These are phyloP conservation scores for Lepilemur ruficaudatus DNA, from an alignment of 2,797 vertebrate species.

Conservation along the genomic window DNA sequence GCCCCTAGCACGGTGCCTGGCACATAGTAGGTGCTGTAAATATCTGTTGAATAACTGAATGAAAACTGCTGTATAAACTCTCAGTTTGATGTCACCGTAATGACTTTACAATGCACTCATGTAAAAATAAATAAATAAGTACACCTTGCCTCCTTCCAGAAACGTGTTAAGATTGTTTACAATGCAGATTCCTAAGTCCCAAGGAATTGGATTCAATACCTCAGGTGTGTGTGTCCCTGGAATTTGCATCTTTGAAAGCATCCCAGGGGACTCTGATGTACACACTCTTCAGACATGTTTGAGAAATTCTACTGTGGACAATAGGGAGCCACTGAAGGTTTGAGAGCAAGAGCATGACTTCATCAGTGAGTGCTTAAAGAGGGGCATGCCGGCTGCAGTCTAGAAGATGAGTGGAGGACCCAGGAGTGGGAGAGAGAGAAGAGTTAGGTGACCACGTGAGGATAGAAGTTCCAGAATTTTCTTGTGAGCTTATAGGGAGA, in stretches of 20 bases:
- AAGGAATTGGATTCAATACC: not conserved
- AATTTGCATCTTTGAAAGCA: not conserved
- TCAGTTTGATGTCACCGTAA: rapidly evolving
- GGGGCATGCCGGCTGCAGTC: not conserved
- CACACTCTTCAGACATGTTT: not conserved
- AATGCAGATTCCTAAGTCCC: not conserved
- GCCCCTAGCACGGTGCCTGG: not conserved
- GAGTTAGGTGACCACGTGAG: not conserved
- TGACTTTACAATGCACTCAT: not conserved
- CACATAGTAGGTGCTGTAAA: not conserved
- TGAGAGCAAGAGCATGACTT: too few species aligned
- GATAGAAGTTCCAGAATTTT: not conserved
- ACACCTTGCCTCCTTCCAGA: not conserved
- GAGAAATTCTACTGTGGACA: not conserved
- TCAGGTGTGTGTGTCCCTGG: not conserved
- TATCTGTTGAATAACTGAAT: not conserved
- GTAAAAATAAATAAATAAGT: not conserved
- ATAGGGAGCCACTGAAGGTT: not conserved
- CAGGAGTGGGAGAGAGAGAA: not conserved
- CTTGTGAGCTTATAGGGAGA: not conserved
- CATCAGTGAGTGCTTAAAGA: not conserved
- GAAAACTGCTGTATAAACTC: not conserved
- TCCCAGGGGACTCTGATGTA: not conserved
- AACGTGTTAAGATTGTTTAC: not conserved
- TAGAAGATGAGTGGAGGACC: too few species aligned